A percentile compares a stretch with the other conserved stretches of the same genome.
Conservation (phyloP, 2,113 vertebrate genomes). For the Synchiropus splendidus region DNA sequence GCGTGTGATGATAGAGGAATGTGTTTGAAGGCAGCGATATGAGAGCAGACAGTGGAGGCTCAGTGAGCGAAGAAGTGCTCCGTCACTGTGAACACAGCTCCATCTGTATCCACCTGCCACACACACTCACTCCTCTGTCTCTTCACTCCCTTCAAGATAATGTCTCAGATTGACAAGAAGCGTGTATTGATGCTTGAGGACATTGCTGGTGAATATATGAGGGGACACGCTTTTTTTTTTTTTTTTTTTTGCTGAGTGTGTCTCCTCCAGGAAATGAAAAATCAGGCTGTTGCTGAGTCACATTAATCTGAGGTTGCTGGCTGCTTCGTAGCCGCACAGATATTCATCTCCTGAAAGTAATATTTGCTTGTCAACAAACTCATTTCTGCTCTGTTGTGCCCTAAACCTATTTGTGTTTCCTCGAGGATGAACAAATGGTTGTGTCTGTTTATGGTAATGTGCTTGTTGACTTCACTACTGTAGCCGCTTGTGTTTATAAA, state of each 20-base stretch:
- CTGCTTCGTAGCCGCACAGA: background rate
- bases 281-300: no score
- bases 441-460: background rate
- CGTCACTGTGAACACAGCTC: conserved; percentile 60
- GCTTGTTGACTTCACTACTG: no score
- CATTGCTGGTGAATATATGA: conserved; percentile 5
- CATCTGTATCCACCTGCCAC: conserved; percentile 56
- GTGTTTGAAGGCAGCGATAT: conserved; percentile 27
- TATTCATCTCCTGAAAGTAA: background rate
- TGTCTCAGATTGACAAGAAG: no score
- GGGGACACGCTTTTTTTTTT: no score
- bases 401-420: background rate
- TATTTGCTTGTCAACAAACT: background rate
- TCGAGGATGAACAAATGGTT: no score
- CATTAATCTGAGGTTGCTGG: background rate
- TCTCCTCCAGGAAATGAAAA: no score
- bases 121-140: conserved; percentile 12
- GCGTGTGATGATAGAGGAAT: conserved; percentile 37
- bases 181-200: background rate
- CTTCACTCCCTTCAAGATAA: no score
- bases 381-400: background rate
- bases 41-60: conserved; percentile 40
- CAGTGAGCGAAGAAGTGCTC: conserved; percentile 42
- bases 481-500: no score
- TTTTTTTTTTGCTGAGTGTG: no score